Evolutionary conservation across 2,888 invertebrate genomes (phyloP), one percentile per base, ranked within the genome.

Genomic region (Lordiphosa fenestrarum): DNA sequence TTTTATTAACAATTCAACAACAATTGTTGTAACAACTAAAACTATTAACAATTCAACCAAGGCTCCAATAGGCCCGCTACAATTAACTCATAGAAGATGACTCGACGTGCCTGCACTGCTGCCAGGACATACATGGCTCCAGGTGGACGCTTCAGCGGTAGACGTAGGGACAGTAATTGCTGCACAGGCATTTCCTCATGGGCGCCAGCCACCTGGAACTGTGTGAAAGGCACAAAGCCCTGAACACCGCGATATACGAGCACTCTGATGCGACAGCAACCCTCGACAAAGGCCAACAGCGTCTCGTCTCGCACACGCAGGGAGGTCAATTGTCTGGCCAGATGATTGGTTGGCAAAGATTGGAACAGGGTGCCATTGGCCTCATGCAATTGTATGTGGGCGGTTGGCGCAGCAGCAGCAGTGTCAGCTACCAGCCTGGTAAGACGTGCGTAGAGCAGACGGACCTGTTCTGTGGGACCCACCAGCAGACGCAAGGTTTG

Each of bases 201-300:
- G 4, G 15, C 7, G 5, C 15, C 21, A 4, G 4, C 40, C 23
- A 58, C 58, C 2, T 62, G 51, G 13, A 89, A 83, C n/a, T 71
- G 66, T 0, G 85, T 58, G 44, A 88, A 85, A 0, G 84, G 77
- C 30, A 85, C 77, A 66, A 90, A 90, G 0, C 90, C 90, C 62
- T 87, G 83, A 3, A 88, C 74, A 4, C 90, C 90, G 5, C 84
- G 86, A 52, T 90, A 90, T 21, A 72, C 71, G 1, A 87, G 65
- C 6, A 89, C 70, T 3, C 85, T 75, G 10, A 89, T 62, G 0
- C 44, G 53, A 13, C 82, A 75, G 13, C 84, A 83, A 33, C 74
- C 71, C 76, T 92, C 91, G 25, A 91, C 81, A 62, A 91, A 91
- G 9, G 89, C 88, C 12, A 92, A 68, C n/a, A 92, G 70, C 0